A percentile compares a stretch with the other conserved stretches of the same genome.
phyloP scores from a whole-genome alignment of 2,888 invertebrate genomes.

The Archips xylosteana region DNA sequence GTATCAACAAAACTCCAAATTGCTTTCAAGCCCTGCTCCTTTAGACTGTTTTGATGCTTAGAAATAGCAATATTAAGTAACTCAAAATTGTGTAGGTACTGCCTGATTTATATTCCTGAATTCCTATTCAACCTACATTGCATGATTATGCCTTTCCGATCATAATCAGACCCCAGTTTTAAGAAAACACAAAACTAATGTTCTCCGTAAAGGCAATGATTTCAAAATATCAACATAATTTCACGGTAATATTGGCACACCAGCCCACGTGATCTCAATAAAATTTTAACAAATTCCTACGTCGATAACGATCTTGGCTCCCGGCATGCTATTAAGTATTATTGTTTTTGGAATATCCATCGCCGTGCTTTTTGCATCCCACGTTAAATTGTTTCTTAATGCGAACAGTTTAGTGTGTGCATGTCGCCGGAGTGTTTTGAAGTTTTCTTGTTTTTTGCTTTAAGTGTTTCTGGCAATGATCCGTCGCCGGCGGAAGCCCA shows the following conservation, averaged over 20 bases:
- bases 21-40: neutral
- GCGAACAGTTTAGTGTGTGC: conserved; percentile 10
- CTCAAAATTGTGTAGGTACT: neutral
- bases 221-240: conserved; percentile 16
- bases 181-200: conserved; percentile 5
- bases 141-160: neutral
- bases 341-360: conserved; percentile 7
- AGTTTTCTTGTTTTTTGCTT: conserved; percentile 51
- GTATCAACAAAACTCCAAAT: neutral
- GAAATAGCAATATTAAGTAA: neutral
- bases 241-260: conserved; percentile 1
- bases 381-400: conserved; percentile 12
- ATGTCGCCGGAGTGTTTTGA: conserved; percentile 17
- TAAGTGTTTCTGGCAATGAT: conserved; percentile 75
- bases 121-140: neutral
- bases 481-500: conserved; percentile 79
- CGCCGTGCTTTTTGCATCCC: neutral
- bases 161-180: conserved; percentile 3
- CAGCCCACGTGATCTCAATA: conserved; percentile 27
- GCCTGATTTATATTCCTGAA: neutral
- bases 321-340: conserved; percentile 9
- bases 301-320: conserved; percentile 25
- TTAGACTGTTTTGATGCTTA: neutral
- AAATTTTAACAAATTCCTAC: conserved; percentile 24
- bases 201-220: neutral